A percentile compares a stretch with the other conserved stretches of the same genome.
phyloP scores from a whole-genome alignment of 2,888 invertebrate genomes.

The Synergus itoensis region DNA sequence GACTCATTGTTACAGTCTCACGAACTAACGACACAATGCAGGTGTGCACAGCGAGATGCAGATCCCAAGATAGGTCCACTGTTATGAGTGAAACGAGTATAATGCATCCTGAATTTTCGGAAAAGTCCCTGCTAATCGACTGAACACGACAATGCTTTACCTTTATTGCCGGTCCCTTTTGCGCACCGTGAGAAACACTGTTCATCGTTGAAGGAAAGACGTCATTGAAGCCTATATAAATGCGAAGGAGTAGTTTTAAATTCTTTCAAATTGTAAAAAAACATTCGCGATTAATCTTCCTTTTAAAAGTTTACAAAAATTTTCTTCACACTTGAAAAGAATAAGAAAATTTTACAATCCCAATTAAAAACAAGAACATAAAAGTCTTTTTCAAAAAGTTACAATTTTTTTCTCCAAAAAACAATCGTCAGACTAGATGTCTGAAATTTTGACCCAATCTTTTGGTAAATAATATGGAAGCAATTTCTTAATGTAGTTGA shows the following conservation, averaged over 20 bases:
- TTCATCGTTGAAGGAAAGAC: constrained; percentile 52
- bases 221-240: constrained; percentile 35
- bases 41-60: constrained; percentile 66
- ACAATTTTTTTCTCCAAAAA: too few species aligned
- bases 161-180: constrained; percentile 66
- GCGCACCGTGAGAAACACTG: constrained; percentile 72
- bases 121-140: constrained; percentile 63
- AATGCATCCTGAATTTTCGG: constrained; percentile 62
- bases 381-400: too few species aligned
- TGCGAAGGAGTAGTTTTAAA: constrained; percentile 33
- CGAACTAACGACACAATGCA: constrained; percentile 58
- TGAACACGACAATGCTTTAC: constrained; percentile 65
- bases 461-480: too few species aligned
- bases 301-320: neutral
- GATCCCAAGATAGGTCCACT: constrained; percentile 62
- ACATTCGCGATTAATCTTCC: neutral
- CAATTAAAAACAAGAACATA: too few species aligned
- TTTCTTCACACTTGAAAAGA: neutral
- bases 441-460: too few species aligned
- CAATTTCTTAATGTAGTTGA: too few species aligned
- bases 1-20: constrained; percentile 49
- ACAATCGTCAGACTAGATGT: too few species aligned
- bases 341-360: too few species aligned
- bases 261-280: neutral
- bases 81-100: constrained; percentile 49